These are phyloP conservation scores for silkworm (Bombyx mori) DNA, from an alignment of 1,140 invertebrate genomes.

Conservation along the genomic window ASM3026992v2 NC_085121.1:6355001-6355500, in stretches of 20 bases:
- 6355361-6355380: no score
- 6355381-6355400: no score
- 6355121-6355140: constrained; percentile 45
- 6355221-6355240: constrained; percentile 87
- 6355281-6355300: constrained; percentile 92
- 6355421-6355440: no score
- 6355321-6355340: constrained; percentile 80
- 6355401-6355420: no score
- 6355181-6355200: constrained; percentile 74
- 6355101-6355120: constrained; percentile 55
- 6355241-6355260: constrained; percentile 72
- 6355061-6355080: constrained; percentile 38
- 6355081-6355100: constrained; percentile 43
- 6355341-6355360: background rate
- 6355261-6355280: constrained; percentile 92
- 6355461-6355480: no score
- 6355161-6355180: constrained; percentile 77
- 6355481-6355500: no score
- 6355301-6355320: constrained; percentile 90
- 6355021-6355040: constrained; percentile 50
- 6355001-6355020: constrained; percentile 50
- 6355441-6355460: no score
- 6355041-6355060: constrained; percentile 42
- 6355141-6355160: constrained; percentile 46
- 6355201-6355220: constrained; percentile 93